Evolutionary conservation across 2,113 vertebrate genomes (phyloP).

Genomic region (human (Homo sapiens)): DNA sequence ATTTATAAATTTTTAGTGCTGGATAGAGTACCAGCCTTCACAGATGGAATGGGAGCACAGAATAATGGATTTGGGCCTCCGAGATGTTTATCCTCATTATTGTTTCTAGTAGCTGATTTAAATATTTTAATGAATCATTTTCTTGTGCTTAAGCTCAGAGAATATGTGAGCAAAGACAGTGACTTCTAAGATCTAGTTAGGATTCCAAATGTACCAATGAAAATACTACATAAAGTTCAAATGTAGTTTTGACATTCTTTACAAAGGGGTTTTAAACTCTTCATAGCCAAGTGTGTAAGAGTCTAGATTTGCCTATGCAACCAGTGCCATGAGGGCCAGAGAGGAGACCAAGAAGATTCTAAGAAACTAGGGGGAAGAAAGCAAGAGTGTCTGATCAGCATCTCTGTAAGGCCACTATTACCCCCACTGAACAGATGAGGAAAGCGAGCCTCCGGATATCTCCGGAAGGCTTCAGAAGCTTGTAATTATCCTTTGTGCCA

Average conservation of each 20-base stretch:
- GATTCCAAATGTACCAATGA: neutral
- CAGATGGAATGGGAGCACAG: neutral
- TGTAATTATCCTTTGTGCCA: neutral
- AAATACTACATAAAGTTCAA: neutral
- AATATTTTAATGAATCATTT: conserved; percentile 38
- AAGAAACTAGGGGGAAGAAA: neutral
- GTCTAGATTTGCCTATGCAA: neutral
- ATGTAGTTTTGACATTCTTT: neutral
- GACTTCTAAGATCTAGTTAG: conserved; percentile 8
- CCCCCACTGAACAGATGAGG: neutral
- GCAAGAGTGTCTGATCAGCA: neutral
- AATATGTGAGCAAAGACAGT: neutral
- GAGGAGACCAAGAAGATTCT: neutral
- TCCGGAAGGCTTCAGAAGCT: neutral
- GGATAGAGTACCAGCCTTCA: neutral
- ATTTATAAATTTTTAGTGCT: neutral
- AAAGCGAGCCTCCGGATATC: neutral
- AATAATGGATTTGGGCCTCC: neutral
- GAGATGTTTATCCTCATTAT: neutral
- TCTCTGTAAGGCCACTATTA: neutral
- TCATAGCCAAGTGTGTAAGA: neutral
- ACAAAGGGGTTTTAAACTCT: neutral
- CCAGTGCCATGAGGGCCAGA: neutral
- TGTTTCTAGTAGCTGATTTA: conserved; percentile 32
- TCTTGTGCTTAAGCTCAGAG: neutral